Conservation (phyloP, 1,140 invertebrate genomes). For the Nasonia giraulti region DNA sequence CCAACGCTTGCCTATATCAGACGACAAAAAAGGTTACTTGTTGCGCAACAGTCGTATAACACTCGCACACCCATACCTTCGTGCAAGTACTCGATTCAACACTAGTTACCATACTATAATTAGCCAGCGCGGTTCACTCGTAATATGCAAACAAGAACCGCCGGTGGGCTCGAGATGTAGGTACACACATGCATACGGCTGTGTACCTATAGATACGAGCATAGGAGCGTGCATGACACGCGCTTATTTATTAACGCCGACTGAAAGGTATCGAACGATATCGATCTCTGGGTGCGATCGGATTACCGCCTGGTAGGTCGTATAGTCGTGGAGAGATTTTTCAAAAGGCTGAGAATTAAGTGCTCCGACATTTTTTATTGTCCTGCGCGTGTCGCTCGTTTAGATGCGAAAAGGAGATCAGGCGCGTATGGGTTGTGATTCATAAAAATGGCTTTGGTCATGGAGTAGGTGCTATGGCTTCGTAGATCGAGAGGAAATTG, state of each 20-base stretch:
- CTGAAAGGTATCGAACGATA: slow-evolving; percentile 46
- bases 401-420: background rate
- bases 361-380: background rate
- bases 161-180: slow-evolving; percentile 16
- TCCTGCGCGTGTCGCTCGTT: background rate
- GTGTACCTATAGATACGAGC: background rate
- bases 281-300: slow-evolving; percentile 39
- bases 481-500: background rate
- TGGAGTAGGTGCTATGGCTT: background rate
- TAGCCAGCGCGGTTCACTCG: slow-evolving; percentile 43
- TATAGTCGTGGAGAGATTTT: background rate
- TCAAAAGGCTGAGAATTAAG: slow-evolving; percentile 10
- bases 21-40: slow-evolving; percentile 33
- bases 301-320: background rate
- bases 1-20: background rate
- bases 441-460: background rate
- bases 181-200: background rate
- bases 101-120: slow-evolving; percentile 44
- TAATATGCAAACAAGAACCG: slow-evolving; percentile 52
- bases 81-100: background rate
- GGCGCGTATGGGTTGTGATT: background rate
- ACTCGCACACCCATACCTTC: background rate
- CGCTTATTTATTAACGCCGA: slow-evolving; percentile 50
- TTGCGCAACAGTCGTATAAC: slow-evolving; percentile 40
- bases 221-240: slow-evolving; percentile 36